Base-by-base conservation (phyloP, 2,888 invertebrate species). In the Neoaliturus tenellus region DNA sequence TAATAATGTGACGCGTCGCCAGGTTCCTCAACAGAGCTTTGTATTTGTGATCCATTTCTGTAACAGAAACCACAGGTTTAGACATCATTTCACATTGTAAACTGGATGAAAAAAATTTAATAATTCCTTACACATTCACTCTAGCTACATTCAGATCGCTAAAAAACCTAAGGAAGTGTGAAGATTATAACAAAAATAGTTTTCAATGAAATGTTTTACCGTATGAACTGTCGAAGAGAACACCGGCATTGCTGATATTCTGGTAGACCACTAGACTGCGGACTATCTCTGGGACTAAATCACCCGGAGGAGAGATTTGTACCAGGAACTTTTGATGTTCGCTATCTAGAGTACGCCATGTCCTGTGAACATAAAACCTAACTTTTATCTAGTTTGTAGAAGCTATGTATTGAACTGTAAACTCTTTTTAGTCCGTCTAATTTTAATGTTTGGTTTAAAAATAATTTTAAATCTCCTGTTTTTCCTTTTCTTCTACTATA, bases 1-100 rank as follows among this genome's bases (percentile, higher is more conserved):
- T 94, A 85, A 98, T 97, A 0, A 98, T 95, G 90, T 98, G 98
- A 10, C 98, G 93, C 0, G 97, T 96, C 10, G 97, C 96, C 82
- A 98, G 95, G 89, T 98, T 98, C 90, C 97, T 95, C 48, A 98
- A 92, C 8, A 98, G 91, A 12, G 97, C 96, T 90, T 98, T 97
- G 90, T 98, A 98, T 90, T 98, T 98, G 91, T 98, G 97, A 89
- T 98, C 97, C 96, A 98, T 97, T 17, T 97, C 95, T 96, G 91
- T 17, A 89, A 89, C 51, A 82, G 85, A 73, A 44, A 3, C 17
- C n/a, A n/a, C n/a, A n/a, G n/a, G n/a, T n/a, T n/a, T n/a, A n/a
- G n/a, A n/a, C n/a, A n/a, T n/a, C n/a, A n/a, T n/a, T n/a, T n/a
- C n/a, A n/a, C n/a, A n/a, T n/a, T n/a, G n/a, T n/a, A n/a, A n/a